A percentile compares a stretch with the other conserved stretches of the same genome.
phyloP scores from a whole-genome alignment of 2,797 vertebrate species.

The Erethizon dorsatum region DNA sequence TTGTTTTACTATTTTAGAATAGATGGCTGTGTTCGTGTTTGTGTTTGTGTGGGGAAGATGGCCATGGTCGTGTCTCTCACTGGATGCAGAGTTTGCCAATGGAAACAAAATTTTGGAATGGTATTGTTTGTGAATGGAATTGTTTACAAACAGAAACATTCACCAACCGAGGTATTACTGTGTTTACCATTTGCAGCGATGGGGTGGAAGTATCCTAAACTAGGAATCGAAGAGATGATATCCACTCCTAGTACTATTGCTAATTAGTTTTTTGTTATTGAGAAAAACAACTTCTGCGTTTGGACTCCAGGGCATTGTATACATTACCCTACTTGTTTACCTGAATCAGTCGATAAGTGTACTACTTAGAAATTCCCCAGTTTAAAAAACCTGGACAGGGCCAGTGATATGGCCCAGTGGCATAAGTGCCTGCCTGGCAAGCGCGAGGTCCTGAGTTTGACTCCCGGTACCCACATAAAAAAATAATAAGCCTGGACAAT shows the following conservation, averaged over 20 bases:
- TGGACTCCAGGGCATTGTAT: neutral
- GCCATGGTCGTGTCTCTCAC: neutral
- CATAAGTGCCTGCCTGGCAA: too few species aligned
- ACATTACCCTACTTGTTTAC: neutral
- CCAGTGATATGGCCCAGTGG: too few species aligned
- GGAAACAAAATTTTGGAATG: neutral
- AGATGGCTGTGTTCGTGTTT: neutral
- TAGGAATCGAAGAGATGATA: neutral
- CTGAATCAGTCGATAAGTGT: neutral
- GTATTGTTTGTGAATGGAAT: neutral
- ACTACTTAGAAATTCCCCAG: neutral
- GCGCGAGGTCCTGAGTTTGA: too few species aligned
- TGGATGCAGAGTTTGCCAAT: neutral
- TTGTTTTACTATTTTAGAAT: neutral
- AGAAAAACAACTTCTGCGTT: slow-evolving; percentile 50
- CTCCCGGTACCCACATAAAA: too few species aligned
- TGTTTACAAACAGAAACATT: neutral
- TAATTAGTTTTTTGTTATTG: neutral
- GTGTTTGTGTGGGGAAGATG: neutral
- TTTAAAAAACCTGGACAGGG: neutral
- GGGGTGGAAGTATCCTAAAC: neutral
- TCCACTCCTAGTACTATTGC: neutral
- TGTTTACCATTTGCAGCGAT: neutral
- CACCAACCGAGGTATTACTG: neutral
- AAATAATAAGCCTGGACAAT: neutral